Percentiles rank a stretch among this genome's conserved stretches.
These are phyloP conservation scores for Probosciger aterrimus DNA, from an alignment of 2,113 vertebrate species.

Conservation along the genomic window DNA sequence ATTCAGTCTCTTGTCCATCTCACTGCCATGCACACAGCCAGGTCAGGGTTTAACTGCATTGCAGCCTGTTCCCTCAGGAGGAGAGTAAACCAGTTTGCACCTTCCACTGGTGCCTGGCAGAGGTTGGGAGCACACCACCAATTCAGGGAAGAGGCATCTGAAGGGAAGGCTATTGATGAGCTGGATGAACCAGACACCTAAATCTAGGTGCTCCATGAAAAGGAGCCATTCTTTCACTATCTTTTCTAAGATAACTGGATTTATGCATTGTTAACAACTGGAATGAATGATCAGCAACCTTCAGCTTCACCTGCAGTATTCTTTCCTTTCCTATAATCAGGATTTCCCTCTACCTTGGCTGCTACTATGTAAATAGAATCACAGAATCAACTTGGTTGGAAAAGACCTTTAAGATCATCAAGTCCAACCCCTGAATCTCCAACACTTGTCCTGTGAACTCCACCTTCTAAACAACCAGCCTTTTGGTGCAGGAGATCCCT, in stretches of 20 bases:
- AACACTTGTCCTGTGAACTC: neutral
- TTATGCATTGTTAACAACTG: neutral
- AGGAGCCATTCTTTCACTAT: neutral
- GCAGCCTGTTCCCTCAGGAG: neutral
- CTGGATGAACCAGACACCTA: rapidly evolving
- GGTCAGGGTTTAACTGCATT: neutral
- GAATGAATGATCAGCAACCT: neutral
- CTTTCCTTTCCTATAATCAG: neutral
- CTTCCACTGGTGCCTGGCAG: neutral
- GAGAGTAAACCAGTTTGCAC: neutral
- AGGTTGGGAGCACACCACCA: neutral
- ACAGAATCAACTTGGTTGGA: neutral
- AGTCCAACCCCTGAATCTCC: neutral
- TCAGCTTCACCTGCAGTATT: neutral
- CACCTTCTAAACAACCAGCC: neutral
- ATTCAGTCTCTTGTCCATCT: neutral
- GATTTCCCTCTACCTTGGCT: neutral
- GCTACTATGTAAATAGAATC: neutral
- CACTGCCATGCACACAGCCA: neutral
- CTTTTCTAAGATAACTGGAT: neutral
- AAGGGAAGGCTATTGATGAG: rapidly evolving
- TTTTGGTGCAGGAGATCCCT: neutral
- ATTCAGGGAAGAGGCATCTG: rapidly evolving
- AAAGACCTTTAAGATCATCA: neutral
- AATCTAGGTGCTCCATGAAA: neutral